Conservation (phyloP, 1,140 invertebrate species). For the Philotrypesis tridentata region DNA sequence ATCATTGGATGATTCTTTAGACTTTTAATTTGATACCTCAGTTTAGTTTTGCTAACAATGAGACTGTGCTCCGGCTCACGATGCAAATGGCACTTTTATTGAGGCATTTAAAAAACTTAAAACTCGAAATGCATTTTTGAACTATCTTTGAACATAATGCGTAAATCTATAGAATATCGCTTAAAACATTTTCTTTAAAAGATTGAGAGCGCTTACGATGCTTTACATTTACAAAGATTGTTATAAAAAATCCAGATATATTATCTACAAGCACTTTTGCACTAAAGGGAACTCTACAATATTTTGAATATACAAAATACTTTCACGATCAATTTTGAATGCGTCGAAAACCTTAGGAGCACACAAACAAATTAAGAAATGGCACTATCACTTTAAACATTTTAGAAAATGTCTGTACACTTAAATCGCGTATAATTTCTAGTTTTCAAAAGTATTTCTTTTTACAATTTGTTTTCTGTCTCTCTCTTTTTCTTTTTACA, state of each 20-base stretch:
- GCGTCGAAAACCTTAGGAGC: slow-evolving; percentile 45
- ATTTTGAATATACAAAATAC: slow-evolving; percentile 43
- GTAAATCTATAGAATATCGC: slow-evolving; percentile 33
- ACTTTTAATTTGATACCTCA: slow-evolving; percentile 51
- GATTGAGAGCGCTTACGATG: slow-evolving; percentile 22
- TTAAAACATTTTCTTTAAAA: slow-evolving; percentile 47
- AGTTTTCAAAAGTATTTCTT: neutral
- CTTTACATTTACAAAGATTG: slow-evolving; percentile 36
- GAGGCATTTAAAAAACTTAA: slow-evolving; percentile 44
- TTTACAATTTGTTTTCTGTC: too few relatives aligned
- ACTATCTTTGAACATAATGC: slow-evolving; percentile 28
- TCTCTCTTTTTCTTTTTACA: neutral
- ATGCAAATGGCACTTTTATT: slow-evolving; percentile 50
- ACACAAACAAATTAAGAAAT: slow-evolving; percentile 47
- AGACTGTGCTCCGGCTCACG: slow-evolving; percentile 48
- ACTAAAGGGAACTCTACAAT: slow-evolving; percentile 30
- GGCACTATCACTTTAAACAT: slow-evolving; percentile 40
- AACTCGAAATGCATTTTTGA: slow-evolving; percentile 46
- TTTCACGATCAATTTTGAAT: slow-evolving; percentile 44
- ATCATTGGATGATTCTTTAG: slow-evolving; percentile 47
- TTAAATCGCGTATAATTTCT: slow-evolving; percentile 5
- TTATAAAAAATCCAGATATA: slow-evolving; percentile 36
- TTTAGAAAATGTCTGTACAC: slow-evolving; percentile 30
- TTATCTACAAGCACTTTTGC: slow-evolving; percentile 34
- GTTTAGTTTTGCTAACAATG: slow-evolving; percentile 48